Evolutionary conservation across 2,888 invertebrate genomes (phyloP), one percentile per base, ranked within the genome.

Genomic region (Ypsolopha sequella): DNA sequence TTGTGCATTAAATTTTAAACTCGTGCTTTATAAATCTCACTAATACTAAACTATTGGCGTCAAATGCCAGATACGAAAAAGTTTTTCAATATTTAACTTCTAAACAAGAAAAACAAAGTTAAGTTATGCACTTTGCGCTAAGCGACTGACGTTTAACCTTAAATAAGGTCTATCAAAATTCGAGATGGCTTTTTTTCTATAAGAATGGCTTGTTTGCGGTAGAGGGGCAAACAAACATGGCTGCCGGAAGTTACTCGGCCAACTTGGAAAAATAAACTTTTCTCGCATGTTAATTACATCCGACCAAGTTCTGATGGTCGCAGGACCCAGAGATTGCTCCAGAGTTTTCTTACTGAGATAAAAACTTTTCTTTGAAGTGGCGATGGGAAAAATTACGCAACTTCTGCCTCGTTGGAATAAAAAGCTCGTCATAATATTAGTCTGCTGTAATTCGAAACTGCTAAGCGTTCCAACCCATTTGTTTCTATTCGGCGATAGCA

Each of bases 191-290:
- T 36, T 52, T 77, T 80, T 77, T 68, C 62, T 77, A 77, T 78
- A 68, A 73, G 66, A 77, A 77, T 73, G 64, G 68, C 63, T 68
- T 65, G 70, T 73, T 73, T 68, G 64, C 62, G 55, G 59, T 57
- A 56, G 51, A 54, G 56, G 58, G 60, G 64, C 60, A 64, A 68
- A 68, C 63, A 64, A 52, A 56, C 47, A 55, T 53, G 61, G 53
- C 56, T 55, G 52, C 53, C 44, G 52, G 45, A 50, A 41, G 48
- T 36, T 14, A 11, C 34, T 14, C 45, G 43, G 48, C 36, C 33
- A 52, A 64, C 61, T 63, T 57, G 56, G 61, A 66, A 69, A 64
- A 70, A 51, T 53, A 51, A 53, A 64, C 63, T 74, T 73, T 61
- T 60, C 58, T 62, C 57, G 56, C 56, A 60, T 67, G 63, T 65